Base-by-base conservation (phyloP, 2,888 invertebrate species). In the Cepaea hortensis region DNA sequence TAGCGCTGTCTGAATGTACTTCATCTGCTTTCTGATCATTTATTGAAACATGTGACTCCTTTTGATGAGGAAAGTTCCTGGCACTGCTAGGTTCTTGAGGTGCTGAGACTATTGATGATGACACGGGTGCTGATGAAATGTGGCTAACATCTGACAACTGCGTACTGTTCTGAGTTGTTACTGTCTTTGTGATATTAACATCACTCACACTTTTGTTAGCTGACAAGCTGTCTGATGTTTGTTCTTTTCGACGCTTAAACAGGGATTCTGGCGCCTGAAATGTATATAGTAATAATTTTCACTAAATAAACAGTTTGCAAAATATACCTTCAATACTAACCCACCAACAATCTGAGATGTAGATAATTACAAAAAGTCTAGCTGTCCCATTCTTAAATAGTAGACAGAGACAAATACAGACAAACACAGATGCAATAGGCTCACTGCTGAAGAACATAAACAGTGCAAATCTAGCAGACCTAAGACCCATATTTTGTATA, bases 241-340 rank as follows among this genome's bases (percentile, higher is more conserved):
- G 35, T 13, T 81, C 61, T 55, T 82, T 82, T 15, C 55, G 9
- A 5, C 72, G 50, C 72, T 82, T 82, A 82, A 82, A 82, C 7
- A 73, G 13, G 50, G 82, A 55, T 72, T 82, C 55, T 35, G 82
- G 55, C 55, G 23, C 61, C 82, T 82, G 72, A 61, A 72, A 70
- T 5, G 46, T 13, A 46, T 48, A 18, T 1, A n/a, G 35, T n/a
- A 35, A 20, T n/a, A 68, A 68, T 3, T 68, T 68, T 68, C 13
- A n/a, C 6, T 68, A n/a, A 68, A 11, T 68, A 15, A 18, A 68
- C n/a, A n/a, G n/a, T 20, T 55, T 55, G 55, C 11, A 55, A 1
- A 55, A 55, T 55, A 1, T 9, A 55, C 55, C 11, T 55, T 9
- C 55, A 9, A 11, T 11, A 55, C 7, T 11, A 55, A 55, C 6